phyloP scores from a whole-genome alignment of 1,140 invertebrate genomes.

The Carposina sasakii region DNA sequence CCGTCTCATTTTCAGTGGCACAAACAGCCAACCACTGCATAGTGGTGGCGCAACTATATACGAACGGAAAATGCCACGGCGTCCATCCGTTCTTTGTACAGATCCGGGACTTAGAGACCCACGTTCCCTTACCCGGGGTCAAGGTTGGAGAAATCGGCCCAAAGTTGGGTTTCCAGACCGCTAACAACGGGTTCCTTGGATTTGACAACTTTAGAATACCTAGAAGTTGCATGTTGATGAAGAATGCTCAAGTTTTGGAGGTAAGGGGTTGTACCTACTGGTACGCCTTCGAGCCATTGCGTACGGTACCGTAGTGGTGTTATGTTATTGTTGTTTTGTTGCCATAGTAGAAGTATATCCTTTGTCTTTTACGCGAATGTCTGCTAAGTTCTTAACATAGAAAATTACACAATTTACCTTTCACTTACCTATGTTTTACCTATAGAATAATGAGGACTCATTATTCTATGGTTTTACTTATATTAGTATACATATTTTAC shows the following conservation, averaged over 20 bases:
- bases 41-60: conserved; percentile 88
- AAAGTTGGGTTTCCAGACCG: conserved; percentile 89
- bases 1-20: conserved; percentile 80
- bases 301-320: too few species aligned
- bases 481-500: too few species aligned
- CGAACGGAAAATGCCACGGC: conserved; percentile 85
- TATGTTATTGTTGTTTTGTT: too few species aligned
- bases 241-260: conserved; percentile 85
- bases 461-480: too few species aligned
- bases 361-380: too few species aligned
- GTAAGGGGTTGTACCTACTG: too few species aligned
- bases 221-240: conserved; percentile 92
- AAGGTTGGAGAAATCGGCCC: conserved; percentile 94
- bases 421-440: too few species aligned
- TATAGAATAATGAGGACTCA: too few species aligned
- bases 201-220: conserved; percentile 89
- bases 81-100: conserved; percentile 94
- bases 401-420: too few species aligned
- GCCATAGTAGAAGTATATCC: too few species aligned
- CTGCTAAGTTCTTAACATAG: too few species aligned
- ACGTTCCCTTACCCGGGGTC: conserved; percentile 87
- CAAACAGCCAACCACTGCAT: conserved; percentile 92
- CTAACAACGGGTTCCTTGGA: conserved; percentile 92
- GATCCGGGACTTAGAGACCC: conserved; percentile 87
- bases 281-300: too few species aligned